These are phyloP conservation scores for Drosophila seclusa DNA, from an alignment of 2,888 invertebrate species.

Conservation along the genomic window DNA sequence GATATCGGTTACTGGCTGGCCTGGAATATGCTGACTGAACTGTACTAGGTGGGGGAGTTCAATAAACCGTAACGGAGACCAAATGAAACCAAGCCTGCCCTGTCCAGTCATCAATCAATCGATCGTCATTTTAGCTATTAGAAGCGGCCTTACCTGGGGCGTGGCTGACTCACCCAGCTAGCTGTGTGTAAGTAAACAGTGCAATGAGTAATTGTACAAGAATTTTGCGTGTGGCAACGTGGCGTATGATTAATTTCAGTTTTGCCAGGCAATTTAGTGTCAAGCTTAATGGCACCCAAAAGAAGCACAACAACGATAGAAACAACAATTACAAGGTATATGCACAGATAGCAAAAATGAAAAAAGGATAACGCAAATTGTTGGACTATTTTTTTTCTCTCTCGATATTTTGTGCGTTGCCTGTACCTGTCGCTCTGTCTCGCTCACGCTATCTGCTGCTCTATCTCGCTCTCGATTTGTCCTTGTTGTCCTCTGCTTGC, in stretches of 20 bases:
- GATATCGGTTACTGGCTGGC: constrained; percentile 1
- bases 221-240: constrained; percentile 38
- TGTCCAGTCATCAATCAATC: constrained; percentile 53
- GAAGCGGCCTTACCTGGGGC: constrained; percentile 38
- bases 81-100: constrained; percentile 26
- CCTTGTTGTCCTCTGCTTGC: neutral
- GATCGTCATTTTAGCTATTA: constrained; percentile 40
- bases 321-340: constrained; percentile 61
- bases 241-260: constrained; percentile 76
- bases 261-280: constrained; percentile 59
- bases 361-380: constrained; percentile 45
- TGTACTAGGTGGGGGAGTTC: constrained; percentile 1
- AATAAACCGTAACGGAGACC: constrained; percentile 31
- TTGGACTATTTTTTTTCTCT: constrained; percentile 33
- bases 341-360: constrained; percentile 68
- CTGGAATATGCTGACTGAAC: neutral
- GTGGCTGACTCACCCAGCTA: constrained; percentile 37
- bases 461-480: neutral
- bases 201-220: constrained; percentile 44
- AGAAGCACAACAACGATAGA: constrained; percentile 11
- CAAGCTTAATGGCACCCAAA: constrained; percentile 73
- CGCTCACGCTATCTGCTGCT: neutral
- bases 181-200: constrained; percentile 4
- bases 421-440: constrained; percentile 13
- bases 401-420: constrained; percentile 29